Percentiles rank a stretch among this genome's conserved stretches.
phyloP scores from a whole-genome alignment of 2,113 vertebrate species.

The Python bivittatus region DNA sequence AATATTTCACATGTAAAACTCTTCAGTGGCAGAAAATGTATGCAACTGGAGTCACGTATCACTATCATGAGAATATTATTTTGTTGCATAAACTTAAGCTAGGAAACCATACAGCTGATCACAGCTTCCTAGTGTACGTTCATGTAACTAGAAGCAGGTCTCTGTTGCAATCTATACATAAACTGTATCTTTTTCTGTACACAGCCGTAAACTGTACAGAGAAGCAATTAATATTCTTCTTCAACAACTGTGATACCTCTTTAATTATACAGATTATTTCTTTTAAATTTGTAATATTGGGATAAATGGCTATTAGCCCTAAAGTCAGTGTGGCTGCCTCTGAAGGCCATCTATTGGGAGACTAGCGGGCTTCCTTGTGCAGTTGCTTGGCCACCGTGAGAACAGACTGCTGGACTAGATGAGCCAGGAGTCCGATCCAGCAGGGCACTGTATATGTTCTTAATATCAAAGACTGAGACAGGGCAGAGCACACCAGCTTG shows the following conservation, averaged over 20 bases:
- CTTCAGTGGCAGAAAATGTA: background rate
- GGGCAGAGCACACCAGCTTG: background rate
- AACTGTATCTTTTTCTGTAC: background rate
- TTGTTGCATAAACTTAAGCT: background rate
- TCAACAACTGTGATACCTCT: background rate
- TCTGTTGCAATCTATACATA: background rate
- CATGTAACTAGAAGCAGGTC: background rate
- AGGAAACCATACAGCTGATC: background rate
- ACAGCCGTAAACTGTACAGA: background rate
- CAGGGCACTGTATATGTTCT: background rate
- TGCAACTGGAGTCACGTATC: background rate
- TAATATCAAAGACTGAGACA: background rate
- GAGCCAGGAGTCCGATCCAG: background rate
- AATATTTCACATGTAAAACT: background rate
- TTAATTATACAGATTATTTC: background rate
- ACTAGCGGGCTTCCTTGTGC: background rate
- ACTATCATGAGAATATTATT: background rate
- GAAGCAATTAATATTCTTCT: background rate
- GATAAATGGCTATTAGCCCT: background rate
- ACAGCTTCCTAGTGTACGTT: background rate
- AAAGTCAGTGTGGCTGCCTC: background rate
- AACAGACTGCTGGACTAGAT: background rate
- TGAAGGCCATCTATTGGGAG: background rate
- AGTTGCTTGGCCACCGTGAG: background rate
- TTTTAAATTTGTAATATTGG: background rate